phyloP scores from a whole-genome alignment of 1,140 invertebrate species.

The Aphis gossypii region DNA sequence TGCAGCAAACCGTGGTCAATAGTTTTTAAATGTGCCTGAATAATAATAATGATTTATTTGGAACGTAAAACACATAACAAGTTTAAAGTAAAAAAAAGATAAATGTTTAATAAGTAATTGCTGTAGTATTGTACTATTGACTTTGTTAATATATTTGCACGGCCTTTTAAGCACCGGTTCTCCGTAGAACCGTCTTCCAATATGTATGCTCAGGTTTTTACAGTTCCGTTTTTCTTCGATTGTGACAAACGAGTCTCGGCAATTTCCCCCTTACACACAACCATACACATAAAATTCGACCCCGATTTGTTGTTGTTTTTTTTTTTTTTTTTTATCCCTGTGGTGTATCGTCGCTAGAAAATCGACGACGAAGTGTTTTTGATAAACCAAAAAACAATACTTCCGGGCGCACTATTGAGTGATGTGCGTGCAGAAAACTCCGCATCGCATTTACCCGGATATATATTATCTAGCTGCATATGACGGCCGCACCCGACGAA shows the following conservation, averaged over 20 bases:
- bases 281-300: background rate
- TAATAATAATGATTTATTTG: conserved; percentile 1
- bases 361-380: background rate
- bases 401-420: background rate
- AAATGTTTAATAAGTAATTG: background rate
- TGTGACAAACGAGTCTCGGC: background rate
- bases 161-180: background rate
- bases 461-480: background rate
- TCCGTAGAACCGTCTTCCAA: background rate
- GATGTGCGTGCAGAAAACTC: background rate
- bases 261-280: background rate
- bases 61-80: background rate
- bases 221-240: background rate
- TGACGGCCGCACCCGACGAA: background rate
- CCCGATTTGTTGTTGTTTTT: background rate
- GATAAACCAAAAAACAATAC: background rate
- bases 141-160: background rate
- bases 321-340: background rate
- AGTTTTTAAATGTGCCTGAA: background rate
- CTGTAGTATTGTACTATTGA: background rate
- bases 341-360: background rate
- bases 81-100: background rate
- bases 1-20: background rate
- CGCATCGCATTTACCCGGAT: background rate
- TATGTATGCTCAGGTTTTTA: background rate